These are phyloP conservation scores for Choloepus didactylus DNA, from an alignment of 2,797 vertebrate genomes.

Conservation along the genomic window DNA sequence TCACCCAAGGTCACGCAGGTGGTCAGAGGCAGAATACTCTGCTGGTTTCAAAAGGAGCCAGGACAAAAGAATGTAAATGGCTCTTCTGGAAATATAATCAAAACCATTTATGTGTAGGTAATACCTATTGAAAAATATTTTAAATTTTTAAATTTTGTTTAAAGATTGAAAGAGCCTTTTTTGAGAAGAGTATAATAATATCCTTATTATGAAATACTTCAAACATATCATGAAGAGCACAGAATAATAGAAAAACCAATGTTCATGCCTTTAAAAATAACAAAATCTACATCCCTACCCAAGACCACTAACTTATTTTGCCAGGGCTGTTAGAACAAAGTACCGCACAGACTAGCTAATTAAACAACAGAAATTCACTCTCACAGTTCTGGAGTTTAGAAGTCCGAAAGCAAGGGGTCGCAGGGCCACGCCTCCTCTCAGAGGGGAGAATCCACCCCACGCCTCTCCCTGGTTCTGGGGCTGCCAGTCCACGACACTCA, in stretches of 20 bases:
- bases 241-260: conserved; percentile 59
- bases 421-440: too few relatives aligned
- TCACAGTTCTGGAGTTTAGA: too few relatives aligned
- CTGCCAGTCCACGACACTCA: too few relatives aligned
- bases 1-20: not conserved
- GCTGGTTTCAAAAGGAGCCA: not conserved
- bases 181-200: not conserved
- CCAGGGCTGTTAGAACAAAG: too few relatives aligned
- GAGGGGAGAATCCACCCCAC: not conserved
- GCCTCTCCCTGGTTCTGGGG: not conserved
- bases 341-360: too few relatives aligned
- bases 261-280: conserved; percentile 53
- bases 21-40: not conserved
- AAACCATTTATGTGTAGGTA: not conserved
- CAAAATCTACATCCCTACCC: conserved; percentile 22
- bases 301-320: not conserved
- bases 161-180: conserved; percentile 37
- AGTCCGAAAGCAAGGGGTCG: too few relatives aligned
- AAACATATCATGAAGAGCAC: conserved; percentile 9
- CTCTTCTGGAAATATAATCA: not conserved
- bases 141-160: not conserved
- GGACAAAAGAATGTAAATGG: not conserved
- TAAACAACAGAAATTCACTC: too few relatives aligned
- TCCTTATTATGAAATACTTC: conserved; percentile 36
- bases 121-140: conserved; percentile 30